Evolutionary conservation across 2,888 invertebrate genomes (phyloP), one percentile per base, ranked within the genome.

Genomic region (Polyommatus iphigenia): DNA sequence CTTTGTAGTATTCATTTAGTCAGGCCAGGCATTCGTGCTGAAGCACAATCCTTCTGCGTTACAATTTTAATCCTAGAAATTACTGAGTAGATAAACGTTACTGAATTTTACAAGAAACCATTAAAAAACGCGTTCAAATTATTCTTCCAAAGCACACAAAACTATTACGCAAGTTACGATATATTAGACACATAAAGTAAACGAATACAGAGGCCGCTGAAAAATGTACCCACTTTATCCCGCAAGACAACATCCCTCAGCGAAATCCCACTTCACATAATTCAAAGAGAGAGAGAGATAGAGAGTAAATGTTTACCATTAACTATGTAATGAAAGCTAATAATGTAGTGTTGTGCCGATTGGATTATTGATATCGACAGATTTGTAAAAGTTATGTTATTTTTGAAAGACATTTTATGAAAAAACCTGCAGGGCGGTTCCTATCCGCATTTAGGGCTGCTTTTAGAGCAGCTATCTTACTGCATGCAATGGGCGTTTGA

Each of bases 221-320:
- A 62, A 62, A 62, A 62, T 62, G 62, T 62, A 24, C 13, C 62
- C 62, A 62, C 62, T 62, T 62, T 62, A 62, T 62, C 24, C 24
- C 62, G 62, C 15, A 62, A 62, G 62, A 62, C 62, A 62, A 24
- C 62, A 62, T 62, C 24, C 62, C 62, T 41, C 24, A 24, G 24
- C 24, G 13, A 73, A 46, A 50, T 50, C 24, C 73, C 24, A 73
- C 46, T 73, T 73, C 50, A 50, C 50, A 50, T 73, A 73, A 73
- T 50, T 73, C 73, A 73, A 41, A 72, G 20, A 24, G 36, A 73
- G 41, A 13, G 41, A 46, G 24, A 36, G n/a, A n/a, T n/a, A n/a
- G n/a, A n/a, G 13, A 36, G 72, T 72, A 72, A 72, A 41, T 72
- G 20, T 72, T 72, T 72, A 41, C 72, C 1, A 72, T 72, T 32